A percentile compares a stretch with the other conserved stretches of the same genome.
Conservation (phyloP, 2,797 vertebrate species). For the Poecile montanus region DNA sequence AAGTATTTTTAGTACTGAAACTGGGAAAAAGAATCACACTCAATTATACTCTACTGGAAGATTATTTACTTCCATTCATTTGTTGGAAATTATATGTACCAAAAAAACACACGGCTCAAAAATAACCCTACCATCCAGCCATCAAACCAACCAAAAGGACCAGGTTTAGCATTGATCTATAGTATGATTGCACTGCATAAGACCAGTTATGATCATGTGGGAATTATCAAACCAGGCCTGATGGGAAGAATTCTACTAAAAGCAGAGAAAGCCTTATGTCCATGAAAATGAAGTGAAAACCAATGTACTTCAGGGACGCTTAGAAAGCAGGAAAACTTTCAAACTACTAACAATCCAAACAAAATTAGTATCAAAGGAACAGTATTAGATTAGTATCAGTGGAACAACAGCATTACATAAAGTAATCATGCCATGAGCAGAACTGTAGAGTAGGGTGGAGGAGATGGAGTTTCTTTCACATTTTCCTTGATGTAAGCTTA, state of each 20-base stretch:
- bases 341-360: not conserved
- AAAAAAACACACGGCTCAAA: not conserved
- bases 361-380: not conserved
- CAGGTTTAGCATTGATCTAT: not conserved
- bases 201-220: not conserved
- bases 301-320: not conserved
- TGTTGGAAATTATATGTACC: not conserved
- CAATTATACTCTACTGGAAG: not conserved
- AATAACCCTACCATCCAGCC: not conserved
- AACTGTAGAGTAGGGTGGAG: not conserved
- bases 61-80: not conserved
- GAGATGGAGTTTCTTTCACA: not conserved
- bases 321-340: not conserved
- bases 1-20: not conserved
- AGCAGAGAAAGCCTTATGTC: not conserved
- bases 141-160: not conserved
- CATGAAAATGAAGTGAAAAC: not conserved
- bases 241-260: not conserved
- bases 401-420: not conserved
- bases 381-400: no score
- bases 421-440: not conserved
- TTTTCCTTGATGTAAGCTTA: not conserved
- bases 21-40: not conserved
- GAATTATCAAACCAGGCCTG: not conserved
- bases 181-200: not conserved